Percentiles rank a stretch among this genome's conserved stretches.
These are phyloP conservation scores for Lepidurus apus DNA, from an alignment of 1,140 invertebrate species.

Conservation along the genomic window DNA sequence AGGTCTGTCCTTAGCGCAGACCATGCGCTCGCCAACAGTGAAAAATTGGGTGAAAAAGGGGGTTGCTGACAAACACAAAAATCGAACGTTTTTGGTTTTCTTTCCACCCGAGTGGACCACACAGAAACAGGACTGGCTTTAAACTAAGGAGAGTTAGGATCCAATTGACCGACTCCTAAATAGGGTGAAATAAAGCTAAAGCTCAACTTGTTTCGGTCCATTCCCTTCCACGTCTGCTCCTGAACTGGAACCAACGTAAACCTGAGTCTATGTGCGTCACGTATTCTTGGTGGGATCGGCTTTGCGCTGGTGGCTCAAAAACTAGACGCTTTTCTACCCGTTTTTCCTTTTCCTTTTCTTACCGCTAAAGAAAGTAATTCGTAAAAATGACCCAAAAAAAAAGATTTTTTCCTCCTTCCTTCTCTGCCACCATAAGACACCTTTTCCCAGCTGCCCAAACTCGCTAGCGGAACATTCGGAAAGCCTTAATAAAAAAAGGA, in stretches of 20 bases:
- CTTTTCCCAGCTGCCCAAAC: constrained; percentile 8
- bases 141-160: background rate
- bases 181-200: background rate
- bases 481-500: background rate
- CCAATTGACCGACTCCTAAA: background rate
- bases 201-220: background rate
- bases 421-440: background rate
- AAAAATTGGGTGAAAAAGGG: too few species aligned
- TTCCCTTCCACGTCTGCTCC: background rate
- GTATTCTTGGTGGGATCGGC: constrained; percentile 2
- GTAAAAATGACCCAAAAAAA: background rate
- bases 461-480: background rate
- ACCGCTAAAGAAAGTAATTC: background rate
- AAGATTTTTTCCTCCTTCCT: background rate
- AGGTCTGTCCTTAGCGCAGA: background rate
- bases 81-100: too few species aligned
- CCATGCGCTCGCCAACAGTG: too few species aligned
- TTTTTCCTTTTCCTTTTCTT: background rate
- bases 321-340: background rate
- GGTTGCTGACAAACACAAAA: too few species aligned
- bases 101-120: too few species aligned
- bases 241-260: constrained; percentile 15
- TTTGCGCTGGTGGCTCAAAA: constrained; percentile 3
- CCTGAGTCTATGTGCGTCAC: constrained; percentile 14
- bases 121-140: background rate